phyloP scores from a whole-genome alignment of 2,888 invertebrate species.

The Bellardia pandia region DNA sequence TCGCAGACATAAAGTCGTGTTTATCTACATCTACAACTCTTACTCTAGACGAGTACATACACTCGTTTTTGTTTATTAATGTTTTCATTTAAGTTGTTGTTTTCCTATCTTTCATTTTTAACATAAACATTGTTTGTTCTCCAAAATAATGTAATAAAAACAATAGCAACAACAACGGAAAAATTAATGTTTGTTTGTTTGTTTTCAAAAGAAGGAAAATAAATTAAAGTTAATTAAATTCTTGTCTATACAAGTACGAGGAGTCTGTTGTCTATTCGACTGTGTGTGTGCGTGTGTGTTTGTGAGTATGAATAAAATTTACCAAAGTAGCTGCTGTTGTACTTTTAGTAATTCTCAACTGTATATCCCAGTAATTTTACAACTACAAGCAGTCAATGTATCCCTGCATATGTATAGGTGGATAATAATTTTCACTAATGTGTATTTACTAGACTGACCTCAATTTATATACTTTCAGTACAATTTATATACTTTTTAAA shows the following conservation, averaged over 20 bases:
- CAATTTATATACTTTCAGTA: too few species aligned
- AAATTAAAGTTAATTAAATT: conserved; percentile 74
- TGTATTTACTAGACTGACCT: too few species aligned
- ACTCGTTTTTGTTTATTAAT: conserved; percentile 39
- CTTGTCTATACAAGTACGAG: conserved; percentile 54
- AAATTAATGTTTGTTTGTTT: conserved; percentile 57
- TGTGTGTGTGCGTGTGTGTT: too few species aligned
- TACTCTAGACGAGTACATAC: neutral
- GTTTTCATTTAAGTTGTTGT: conserved; percentile 18
- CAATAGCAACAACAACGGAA: conserved; percentile 15
- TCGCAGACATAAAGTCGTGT: conserved; percentile 62
- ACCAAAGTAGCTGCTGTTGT: too few species aligned
- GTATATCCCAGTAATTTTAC: too few species aligned
- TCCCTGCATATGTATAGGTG: too few species aligned
- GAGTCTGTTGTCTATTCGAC: conserved; percentile 31
- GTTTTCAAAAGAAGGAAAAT: conserved; percentile 53
- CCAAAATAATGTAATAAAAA: conserved; percentile 30
- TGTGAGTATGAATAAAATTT: too few species aligned
- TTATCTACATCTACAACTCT: conserved; percentile 12
- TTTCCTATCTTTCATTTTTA: conserved; percentile 48
- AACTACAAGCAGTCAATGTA: too few species aligned
- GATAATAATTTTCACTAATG: too few species aligned
- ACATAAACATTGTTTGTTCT: conserved; percentile 64
- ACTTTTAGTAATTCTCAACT: too few species aligned
- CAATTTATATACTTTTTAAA: too few species aligned